A percentile compares a stretch with the other conserved stretches of the same genome.
phyloP scores from a whole-genome alignment of 2,113 vertebrate species.

The Gorsachius goisagi region DNA sequence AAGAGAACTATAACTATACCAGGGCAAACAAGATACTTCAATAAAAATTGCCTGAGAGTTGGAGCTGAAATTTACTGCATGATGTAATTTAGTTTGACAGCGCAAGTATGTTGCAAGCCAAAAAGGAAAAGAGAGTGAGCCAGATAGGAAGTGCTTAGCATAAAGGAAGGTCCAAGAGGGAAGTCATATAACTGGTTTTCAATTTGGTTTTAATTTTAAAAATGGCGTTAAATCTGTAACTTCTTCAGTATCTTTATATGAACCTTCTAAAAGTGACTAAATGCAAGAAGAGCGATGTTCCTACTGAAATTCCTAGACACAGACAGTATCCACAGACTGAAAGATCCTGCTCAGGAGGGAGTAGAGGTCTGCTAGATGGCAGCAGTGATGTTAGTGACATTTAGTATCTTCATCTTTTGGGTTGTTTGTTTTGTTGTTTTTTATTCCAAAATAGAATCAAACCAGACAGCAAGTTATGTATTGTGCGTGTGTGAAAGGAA shows the following conservation, averaged over 20 bases:
- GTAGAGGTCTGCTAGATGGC: not conserved
- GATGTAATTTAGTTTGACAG: slow-evolving; percentile 26
- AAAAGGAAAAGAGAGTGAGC: not conserved
- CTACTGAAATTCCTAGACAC: not conserved
- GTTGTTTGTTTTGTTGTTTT: not conserved
- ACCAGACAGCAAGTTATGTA: not conserved
- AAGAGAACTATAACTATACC: not conserved
- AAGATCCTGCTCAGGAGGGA: not conserved
- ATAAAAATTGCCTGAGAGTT: slow-evolving; percentile 22
- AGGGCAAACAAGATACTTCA: slow-evolving; percentile 33
- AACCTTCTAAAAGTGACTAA: not conserved
- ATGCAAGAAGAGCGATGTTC: not conserved
- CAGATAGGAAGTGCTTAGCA: not conserved
- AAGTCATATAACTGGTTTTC: not conserved
- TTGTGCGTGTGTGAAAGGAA: not conserved
- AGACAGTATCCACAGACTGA: not conserved
- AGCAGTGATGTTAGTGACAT: not conserved
- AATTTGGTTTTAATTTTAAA: not conserved
- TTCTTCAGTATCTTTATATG: not conserved
- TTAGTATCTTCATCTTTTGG: not conserved
- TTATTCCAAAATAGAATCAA: not conserved
- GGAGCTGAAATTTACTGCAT: slow-evolving; percentile 43
- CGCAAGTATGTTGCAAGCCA: not conserved
- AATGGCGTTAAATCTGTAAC: not conserved
- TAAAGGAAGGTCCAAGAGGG: not conserved